Percentiles rank a stretch among this genome's conserved stretches.
Evolutionary conservation across 2,797 vertebrate species (phyloP).

Genomic region (Antennarius maculatus): DNA sequence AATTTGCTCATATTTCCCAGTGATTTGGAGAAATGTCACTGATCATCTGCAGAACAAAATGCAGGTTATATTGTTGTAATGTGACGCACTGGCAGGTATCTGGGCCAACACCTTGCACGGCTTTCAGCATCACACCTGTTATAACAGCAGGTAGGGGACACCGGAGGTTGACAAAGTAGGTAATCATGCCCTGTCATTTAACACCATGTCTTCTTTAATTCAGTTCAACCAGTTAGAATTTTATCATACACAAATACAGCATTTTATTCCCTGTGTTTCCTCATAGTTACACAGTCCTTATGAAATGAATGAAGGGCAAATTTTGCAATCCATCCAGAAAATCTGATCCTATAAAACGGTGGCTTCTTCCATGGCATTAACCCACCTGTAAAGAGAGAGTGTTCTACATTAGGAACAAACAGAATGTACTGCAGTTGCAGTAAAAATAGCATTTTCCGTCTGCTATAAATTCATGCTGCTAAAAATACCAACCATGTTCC

Average conservation of each 20-base stretch:
- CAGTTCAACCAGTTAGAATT: constrained; percentile 32
- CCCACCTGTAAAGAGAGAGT: constrained; percentile 86
- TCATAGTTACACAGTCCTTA: constrained; percentile 44
- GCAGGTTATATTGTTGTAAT: constrained; percentile 40
- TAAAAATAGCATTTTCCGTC: neutral
- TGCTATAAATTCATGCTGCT: neutral
- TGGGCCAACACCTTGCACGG: constrained; percentile 59
- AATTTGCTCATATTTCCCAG: neutral
- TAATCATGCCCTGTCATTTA: constrained; percentile 60
- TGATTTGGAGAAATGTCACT: constrained; percentile 15
- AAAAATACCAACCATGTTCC: constrained; percentile 9
- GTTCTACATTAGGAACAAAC: constrained; percentile 28
- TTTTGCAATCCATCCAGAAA: constrained; percentile 4
- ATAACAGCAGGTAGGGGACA: constrained; percentile 52
- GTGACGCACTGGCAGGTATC: constrained; percentile 61
- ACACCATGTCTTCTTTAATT: constrained; percentile 52
- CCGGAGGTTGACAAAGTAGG: constrained; percentile 64
- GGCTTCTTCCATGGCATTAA: constrained; percentile 94
- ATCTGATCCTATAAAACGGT: constrained; percentile 89
- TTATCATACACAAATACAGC: constrained; percentile 26
- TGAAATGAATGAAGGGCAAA: constrained; percentile 15
- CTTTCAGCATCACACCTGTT: constrained; percentile 67
- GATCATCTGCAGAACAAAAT: constrained; percentile 29
- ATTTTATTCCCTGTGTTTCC: constrained; percentile 7
- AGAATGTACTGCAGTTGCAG: constrained; percentile 1